A percentile compares a stretch with the other conserved stretches of the same genome.
These are phyloP conservation scores for Kryptolebias ocellatus DNA, from an alignment of 2,797 vertebrate genomes.

Conservation along the genomic window DNA sequence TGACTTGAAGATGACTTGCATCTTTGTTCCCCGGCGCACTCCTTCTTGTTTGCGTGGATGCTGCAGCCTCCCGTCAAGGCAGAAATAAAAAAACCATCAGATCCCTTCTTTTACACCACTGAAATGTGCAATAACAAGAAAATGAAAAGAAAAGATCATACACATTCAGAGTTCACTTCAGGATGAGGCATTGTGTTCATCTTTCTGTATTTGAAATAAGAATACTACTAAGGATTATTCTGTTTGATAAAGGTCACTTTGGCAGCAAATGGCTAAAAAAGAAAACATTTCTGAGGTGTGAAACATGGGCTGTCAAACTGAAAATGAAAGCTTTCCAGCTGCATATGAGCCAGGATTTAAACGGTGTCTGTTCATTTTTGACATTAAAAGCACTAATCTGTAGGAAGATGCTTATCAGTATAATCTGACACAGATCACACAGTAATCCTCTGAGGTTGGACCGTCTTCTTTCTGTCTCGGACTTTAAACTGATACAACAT, in stretches of 20 bases:
- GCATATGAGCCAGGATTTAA: not conserved
- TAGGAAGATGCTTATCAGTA: not conserved
- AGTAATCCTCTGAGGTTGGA: not conserved
- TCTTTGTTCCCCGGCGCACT: not conserved
- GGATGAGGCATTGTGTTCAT: not conserved
- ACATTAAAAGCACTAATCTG: not conserved
- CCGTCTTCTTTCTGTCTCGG: not conserved
- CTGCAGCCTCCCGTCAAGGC: not conserved
- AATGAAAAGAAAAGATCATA: not conserved
- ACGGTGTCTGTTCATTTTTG: not conserved
- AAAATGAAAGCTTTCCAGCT: not conserved
- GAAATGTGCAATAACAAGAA: not conserved
- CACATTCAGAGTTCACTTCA: not conserved
- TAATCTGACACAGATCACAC: not conserved
- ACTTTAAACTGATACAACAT: not conserved
- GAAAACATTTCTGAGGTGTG: not conserved
- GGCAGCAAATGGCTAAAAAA: not conserved
- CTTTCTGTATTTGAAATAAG: not conserved
- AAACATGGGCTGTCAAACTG: not conserved
- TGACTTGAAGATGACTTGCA: constrained; percentile 3
- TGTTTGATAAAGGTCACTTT: not conserved
- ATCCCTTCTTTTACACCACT: not conserved
- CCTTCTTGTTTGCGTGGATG: not conserved
- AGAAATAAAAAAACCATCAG: not conserved
- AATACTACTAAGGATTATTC: not conserved